Evolutionary conservation across 2,888 invertebrate genomes (phyloP).

Genomic region (Ganaspis brasiliensis): DNA sequence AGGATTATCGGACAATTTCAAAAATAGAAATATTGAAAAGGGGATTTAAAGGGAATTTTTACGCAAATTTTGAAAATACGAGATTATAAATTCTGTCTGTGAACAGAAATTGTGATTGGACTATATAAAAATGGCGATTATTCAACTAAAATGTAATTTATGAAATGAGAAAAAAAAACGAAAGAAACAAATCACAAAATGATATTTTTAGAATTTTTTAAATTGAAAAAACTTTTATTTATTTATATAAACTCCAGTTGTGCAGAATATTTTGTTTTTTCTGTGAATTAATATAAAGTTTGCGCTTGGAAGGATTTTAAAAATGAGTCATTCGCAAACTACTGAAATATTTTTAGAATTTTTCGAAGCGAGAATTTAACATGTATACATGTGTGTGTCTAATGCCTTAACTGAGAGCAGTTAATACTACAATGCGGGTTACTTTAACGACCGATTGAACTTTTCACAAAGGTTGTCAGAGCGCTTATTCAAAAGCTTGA

Average conservation of each 20-base stretch:
- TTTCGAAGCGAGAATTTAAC: conserved; percentile 14
- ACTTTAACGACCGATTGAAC: conserved; percentile 41
- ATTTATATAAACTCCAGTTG: too few relatives aligned
- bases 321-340: neutral
- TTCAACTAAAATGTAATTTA: too few relatives aligned
- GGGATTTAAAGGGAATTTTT: neutral
- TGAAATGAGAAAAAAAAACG: neutral
- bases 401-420: conserved; percentile 35
- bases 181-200: neutral
- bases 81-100: neutral
- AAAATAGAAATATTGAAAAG: neutral
- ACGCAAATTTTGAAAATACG: neutral
- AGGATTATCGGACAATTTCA: neutral
- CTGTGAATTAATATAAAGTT: conserved; percentile 1
- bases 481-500: conserved; percentile 39
- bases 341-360: conserved; percentile 19
- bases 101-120: neutral
- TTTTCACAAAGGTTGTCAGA: conserved; percentile 38
- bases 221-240: too few relatives aligned
- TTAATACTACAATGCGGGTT: conserved; percentile 41
- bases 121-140: too few relatives aligned
- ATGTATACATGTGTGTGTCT: neutral
- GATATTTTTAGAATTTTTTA: too few relatives aligned
- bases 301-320: neutral
- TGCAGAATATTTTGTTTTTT: neutral